A percentile compares a stretch with the other conserved stretches of the same genome.
phyloP scores from a whole-genome alignment of 2,888 invertebrate species.

The Sphecodes monilicornis region DNA sequence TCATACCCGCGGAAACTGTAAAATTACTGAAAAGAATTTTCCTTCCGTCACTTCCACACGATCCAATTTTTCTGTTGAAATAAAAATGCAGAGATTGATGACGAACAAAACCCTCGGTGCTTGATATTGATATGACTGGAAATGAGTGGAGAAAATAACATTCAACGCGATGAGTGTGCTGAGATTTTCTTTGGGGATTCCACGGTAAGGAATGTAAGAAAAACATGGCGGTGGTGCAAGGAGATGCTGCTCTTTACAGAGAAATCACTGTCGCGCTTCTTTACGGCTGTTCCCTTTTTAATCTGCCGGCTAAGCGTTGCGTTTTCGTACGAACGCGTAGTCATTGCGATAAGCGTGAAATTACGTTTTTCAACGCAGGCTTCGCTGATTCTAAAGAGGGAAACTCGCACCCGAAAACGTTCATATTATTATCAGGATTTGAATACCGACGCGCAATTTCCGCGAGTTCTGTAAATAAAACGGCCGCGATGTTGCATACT shows the following conservation, averaged over 20 bases:
- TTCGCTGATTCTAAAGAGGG: background rate
- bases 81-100: background rate
- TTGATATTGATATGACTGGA: background rate
- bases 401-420: background rate
- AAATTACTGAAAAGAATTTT: background rate
- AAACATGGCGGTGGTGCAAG: background rate
- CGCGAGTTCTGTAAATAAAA: conserved; percentile 11
- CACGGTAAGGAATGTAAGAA: background rate
- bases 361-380: background rate
- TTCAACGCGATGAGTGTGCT: background rate
- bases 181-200: background rate
- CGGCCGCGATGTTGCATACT: background rate
- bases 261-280: background rate
- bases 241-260: background rate
- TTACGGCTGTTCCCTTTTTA: background rate
- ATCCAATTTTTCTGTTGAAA: background rate
- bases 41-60: background rate
- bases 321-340: background rate
- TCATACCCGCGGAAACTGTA: no score
- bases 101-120: no score
- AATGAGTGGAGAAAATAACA: no score
- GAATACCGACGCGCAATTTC: background rate
- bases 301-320: background rate
- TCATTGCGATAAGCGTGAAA: background rate
- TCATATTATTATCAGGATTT: background rate